Percentiles rank a stretch among this genome's conserved stretches.
Evolutionary conservation across 2,888 invertebrate species (phyloP).

Genomic region (Dryocosmus kuriphilus): DNA sequence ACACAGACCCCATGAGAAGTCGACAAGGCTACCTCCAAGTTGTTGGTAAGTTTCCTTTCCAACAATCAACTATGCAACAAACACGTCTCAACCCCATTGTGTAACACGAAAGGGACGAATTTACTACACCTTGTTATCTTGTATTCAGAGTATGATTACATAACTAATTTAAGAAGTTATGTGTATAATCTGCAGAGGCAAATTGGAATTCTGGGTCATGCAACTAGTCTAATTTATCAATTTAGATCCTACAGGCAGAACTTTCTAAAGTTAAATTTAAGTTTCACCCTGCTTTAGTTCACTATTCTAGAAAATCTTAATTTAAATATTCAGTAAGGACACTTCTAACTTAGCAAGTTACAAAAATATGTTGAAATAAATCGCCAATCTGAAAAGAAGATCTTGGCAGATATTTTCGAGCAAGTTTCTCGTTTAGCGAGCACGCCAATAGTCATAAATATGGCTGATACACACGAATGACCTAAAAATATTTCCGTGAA

Average conservation of each 20-base stretch:
- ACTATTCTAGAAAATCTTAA: no score
- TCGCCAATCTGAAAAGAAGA: no score
- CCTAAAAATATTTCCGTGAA: slow-evolving; percentile 16
- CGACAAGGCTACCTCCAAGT: slow-evolving; percentile 94
- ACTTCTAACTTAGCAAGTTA: no score
- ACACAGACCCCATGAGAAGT: slow-evolving; percentile 96
- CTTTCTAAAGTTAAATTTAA: slow-evolving; percentile 3
- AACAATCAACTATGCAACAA: slow-evolving; percentile 24
- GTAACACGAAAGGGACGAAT: slow-evolving; percentile 3
- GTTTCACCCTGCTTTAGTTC: neutral
- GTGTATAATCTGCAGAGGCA: slow-evolving; percentile 14
- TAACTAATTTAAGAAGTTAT: slow-evolving; percentile 35
- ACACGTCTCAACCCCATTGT: slow-evolving; percentile 15
- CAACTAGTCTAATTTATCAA: slow-evolving; percentile 11
- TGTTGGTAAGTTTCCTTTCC: slow-evolving; percentile 84
- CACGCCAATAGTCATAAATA: neutral
- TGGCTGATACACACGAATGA: slow-evolving; percentile 15
- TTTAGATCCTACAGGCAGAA: slow-evolving; percentile 8
- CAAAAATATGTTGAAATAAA: neutral
- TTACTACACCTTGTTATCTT: slow-evolving; percentile 37
- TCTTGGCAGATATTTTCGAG: neutral
- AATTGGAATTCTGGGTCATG: slow-evolving; percentile 29
- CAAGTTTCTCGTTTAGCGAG: neutral
- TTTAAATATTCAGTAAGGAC: no score
- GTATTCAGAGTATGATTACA: slow-evolving; percentile 17